Base-by-base conservation (phyloP, 2,113 vertebrate species). In the Eubucco bourcierii region DNA sequence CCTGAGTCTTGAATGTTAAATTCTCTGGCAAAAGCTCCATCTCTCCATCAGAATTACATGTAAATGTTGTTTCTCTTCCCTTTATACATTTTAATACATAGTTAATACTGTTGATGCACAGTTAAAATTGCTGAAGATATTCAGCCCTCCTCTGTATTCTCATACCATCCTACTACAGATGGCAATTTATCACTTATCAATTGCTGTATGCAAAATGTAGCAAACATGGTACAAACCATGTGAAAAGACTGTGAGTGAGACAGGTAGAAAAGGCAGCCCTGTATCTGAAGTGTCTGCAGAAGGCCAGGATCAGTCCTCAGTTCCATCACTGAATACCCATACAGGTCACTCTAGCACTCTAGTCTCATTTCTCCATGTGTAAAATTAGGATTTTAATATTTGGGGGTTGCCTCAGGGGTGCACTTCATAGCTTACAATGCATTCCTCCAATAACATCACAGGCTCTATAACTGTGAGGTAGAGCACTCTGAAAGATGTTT, bases 201-300 rank as follows among this genome's bases (percentile, higher is more conserved):
- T n/a, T 46, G 7, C 64, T 72, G 17, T 13, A 18, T 7, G 21
- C 56, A 53, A 27, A 9, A 16, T 39, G 37, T 79, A 4, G 29
- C 1, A 1, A 4, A n/a, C 1, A 1, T 31, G 12, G 29, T 28
- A n/a, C 64, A 74, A 56, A 41, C 19, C 12, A 28, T 5, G 4
- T 21, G 56, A 65, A 47, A 15, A 33, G 3, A 7, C 28, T 65
- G 10, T 31, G 41, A 63, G 55, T 41, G 10, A 68, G 17, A 52
- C 0, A 1, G 18, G 8, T 34, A 39, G 75, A 67, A 46, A 87
- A 80, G n/a, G 19, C 29, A 74, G 9, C 4, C 6, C 33, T 74
- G 27, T 50, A 28, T 7, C n/a, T 39, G 37, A 15, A 31, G 1
- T 31, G 17, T 31, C 56, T 66, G 34, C 46, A 66, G n/a, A 4